phyloP scores from a whole-genome alignment of 1,140 invertebrate species.

The Lasaia peninsularis region DNA sequence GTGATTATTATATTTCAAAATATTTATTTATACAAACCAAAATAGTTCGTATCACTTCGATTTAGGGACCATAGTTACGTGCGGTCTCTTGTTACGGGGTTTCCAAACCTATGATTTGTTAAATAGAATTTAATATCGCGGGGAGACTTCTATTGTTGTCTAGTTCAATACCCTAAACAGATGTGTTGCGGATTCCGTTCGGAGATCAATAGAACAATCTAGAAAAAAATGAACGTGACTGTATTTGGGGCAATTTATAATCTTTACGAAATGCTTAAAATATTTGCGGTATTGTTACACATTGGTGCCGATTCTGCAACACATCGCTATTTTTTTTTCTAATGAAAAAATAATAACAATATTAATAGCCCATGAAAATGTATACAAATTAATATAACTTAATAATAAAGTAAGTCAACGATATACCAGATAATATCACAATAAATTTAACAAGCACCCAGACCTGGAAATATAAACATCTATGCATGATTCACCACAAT shows the following conservation, averaged over 20 bases:
- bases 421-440: no score
- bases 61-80: neutral
- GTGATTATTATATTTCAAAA: slow-evolving; percentile 17
- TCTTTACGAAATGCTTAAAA: neutral
- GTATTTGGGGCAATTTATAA: neutral
- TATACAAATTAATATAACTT: no score
- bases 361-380: no score
- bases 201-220: neutral
- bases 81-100: neutral
- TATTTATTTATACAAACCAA: neutral
- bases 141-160: slow-evolving; percentile 2
- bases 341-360: no score
- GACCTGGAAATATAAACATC: no score
- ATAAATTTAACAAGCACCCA: no score
- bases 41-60: neutral
- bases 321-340: no score
- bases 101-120: neutral
- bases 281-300: neutral
- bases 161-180: neutral
- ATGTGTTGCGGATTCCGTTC: slow-evolving; percentile 2
- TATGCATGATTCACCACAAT: no score
- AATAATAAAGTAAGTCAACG: no score
- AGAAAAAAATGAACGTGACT: neutral
- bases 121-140: slow-evolving; percentile 6
- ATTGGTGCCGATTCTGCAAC: no score